These are phyloP conservation scores for Ectropis grisescens DNA, from an alignment of 1,140 invertebrate genomes.

Conservation along the genomic window DNA sequence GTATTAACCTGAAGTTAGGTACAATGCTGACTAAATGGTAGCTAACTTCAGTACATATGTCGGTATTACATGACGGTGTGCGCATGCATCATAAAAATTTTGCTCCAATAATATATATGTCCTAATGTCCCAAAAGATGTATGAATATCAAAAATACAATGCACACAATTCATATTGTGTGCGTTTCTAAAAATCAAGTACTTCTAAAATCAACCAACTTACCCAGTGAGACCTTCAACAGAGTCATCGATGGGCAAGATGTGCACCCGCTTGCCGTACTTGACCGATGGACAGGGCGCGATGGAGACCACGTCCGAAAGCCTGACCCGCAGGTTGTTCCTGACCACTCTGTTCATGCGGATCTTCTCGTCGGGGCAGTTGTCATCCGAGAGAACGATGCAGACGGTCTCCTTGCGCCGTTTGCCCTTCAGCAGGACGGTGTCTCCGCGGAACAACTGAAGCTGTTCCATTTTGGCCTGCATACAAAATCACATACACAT, in stretches of 20 bases:
- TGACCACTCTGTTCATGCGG: constrained; percentile 97
- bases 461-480: constrained; percentile 98
- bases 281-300: constrained; percentile 95
- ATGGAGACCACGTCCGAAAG: constrained; percentile 96
- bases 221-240: constrained; percentile 98
- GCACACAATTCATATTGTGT: too few relatives aligned
- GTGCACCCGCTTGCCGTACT: constrained; percentile 98
- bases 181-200: background rate
- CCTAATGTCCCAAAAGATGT: too few relatives aligned
- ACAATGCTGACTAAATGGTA: too few relatives aligned
- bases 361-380: constrained; percentile 98
- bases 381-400: constrained; percentile 97
- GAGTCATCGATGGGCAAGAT: constrained; percentile 99
- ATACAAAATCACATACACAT: too few relatives aligned
- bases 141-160: too few relatives aligned
- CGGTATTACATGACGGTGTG: too few relatives aligned
- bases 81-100: too few relatives aligned
- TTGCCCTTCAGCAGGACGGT: constrained; percentile 98
- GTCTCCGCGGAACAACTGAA: constrained; percentile 97
- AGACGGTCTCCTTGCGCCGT: constrained; percentile 97
- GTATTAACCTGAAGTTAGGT: too few relatives aligned
- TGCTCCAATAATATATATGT: too few relatives aligned
- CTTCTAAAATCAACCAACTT: too few relatives aligned
- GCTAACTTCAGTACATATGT: too few relatives aligned
- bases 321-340: constrained; percentile 97